Percentiles rank a stretch among this genome's conserved stretches.
Conservation (phyloP, 2,888 invertebrate genomes). For the Eilema sororculum region DNA sequence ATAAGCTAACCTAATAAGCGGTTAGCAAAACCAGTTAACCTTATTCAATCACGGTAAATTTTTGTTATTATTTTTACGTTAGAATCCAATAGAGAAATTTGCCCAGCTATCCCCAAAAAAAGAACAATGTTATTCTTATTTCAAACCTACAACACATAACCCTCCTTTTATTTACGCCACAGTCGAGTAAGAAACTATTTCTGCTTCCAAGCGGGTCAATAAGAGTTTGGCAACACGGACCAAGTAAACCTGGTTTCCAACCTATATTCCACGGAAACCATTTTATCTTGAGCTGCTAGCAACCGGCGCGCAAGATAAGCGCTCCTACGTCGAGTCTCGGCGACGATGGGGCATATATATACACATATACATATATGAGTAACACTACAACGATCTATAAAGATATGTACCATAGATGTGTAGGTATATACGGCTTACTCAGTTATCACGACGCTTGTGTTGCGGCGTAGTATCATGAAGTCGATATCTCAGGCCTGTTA, state of each 20-base stretch:
- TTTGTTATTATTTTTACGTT: neutral
- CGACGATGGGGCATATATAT: slow-evolving; percentile 6
- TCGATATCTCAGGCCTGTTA: slow-evolving; percentile 66
- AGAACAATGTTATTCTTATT: neutral
- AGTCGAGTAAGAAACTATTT: slow-evolving; percentile 40
- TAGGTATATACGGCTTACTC: slow-evolving; percentile 22
- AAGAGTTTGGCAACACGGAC: slow-evolving; percentile 49
- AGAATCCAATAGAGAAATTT: neutral
- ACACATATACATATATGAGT: slow-evolving; percentile 8
- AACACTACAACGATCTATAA: slow-evolving; percentile 16
- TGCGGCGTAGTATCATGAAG: slow-evolving; percentile 56
- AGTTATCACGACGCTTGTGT: slow-evolving; percentile 46
- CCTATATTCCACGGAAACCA: slow-evolving; percentile 27
- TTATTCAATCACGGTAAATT: too few relatives aligned
- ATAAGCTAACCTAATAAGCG: too few relatives aligned
- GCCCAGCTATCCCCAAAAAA: neutral
- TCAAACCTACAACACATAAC: slow-evolving; percentile 8
- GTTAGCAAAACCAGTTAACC: neutral
- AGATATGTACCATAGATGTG: slow-evolving; percentile 7
- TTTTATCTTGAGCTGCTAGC: slow-evolving; percentile 41
- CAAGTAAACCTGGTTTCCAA: slow-evolving; percentile 30
- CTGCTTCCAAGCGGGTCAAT: slow-evolving; percentile 51
- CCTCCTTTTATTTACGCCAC: slow-evolving; percentile 20
- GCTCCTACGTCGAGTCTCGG: slow-evolving; percentile 41
- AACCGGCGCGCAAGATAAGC: slow-evolving; percentile 48